phyloP scores from a whole-genome alignment of 37 sponge, comb jelly and placozoan genomes.

The Petrosia ficiformis region DNA sequence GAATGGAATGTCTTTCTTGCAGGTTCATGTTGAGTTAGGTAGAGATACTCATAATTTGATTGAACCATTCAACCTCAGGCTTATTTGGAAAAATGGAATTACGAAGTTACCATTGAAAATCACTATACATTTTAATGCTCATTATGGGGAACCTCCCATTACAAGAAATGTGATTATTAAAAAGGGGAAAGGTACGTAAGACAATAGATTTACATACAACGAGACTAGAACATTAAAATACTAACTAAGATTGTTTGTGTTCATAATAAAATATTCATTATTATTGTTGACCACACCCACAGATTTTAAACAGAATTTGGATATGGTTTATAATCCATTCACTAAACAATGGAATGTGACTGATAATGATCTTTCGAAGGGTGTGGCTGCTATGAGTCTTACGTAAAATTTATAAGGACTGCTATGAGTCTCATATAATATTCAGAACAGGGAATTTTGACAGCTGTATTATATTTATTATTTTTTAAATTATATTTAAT shows the following conservation, averaged over 20 bases:
- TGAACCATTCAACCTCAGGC: background rate
- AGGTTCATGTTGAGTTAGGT: background rate
- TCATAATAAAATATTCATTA: background rate
- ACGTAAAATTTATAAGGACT: no score
- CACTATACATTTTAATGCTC: slow-evolving; percentile 29
- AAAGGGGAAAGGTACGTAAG: background rate
- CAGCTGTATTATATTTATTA: no score
- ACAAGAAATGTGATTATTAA: slow-evolving; percentile 2
- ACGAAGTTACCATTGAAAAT: background rate
- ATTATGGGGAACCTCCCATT: slow-evolving; percentile 63
- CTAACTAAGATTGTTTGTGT: background rate
- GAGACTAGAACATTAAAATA: no score
- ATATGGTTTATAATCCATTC: slow-evolving; percentile 48
- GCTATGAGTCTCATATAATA: no score
- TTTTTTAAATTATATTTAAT: no score
- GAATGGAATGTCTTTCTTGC: no score
- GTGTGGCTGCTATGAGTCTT: background rate
- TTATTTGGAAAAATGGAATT: background rate
- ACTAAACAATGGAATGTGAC: slow-evolving; percentile 26
- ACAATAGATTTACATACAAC: no score
- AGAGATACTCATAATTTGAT: background rate
- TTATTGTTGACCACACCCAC: background rate
- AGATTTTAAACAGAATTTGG: slow-evolving; percentile 7
- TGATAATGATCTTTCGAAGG: background rate
- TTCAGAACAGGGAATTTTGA: no score